Percentiles rank a stretch among this genome's conserved stretches.
These are phyloP conservation scores for Crossaster papposus DNA, from an alignment of 53 echinoderm and acorn worm genomes.

Conservation along the genomic window DNA sequence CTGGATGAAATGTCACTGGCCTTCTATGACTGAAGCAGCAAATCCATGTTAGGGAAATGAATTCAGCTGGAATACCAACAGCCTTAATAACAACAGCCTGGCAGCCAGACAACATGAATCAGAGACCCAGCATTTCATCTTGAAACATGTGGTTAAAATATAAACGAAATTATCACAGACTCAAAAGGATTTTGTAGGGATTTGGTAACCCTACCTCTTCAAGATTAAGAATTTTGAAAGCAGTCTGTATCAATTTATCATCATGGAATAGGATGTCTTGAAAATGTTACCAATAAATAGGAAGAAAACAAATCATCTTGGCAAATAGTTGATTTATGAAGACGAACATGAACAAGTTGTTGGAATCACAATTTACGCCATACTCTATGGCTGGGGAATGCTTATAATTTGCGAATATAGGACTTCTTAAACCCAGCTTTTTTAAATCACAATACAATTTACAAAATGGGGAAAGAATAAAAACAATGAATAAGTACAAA, in stretches of 20 bases:
- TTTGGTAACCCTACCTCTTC: not conserved
- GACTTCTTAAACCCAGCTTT: not conserved
- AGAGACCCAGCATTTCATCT: conserved; percentile 25
- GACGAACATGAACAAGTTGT: not conserved
- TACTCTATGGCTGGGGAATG: not conserved
- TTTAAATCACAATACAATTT: not conserved
- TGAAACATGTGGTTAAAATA: conserved; percentile 48
- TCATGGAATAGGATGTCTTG: not conserved
- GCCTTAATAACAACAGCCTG: not conserved
- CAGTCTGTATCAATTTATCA: not conserved
- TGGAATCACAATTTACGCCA: not conserved
- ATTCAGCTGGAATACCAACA: conserved; percentile 47
- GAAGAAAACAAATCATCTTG: not conserved
- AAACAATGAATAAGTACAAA: too few relatives aligned
- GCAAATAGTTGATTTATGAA: not conserved
- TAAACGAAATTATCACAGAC: not conserved
- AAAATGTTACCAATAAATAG: not conserved
- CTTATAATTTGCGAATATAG: not conserved
- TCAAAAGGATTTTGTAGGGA: not conserved
- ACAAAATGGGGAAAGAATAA: not conserved
- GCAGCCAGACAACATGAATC: not conserved
- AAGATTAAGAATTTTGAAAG: not conserved
- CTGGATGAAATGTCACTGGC: not conserved
- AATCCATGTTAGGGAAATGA: conserved; percentile 56
- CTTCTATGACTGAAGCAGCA: conserved; percentile 10